Evolutionary conservation across 2,113 vertebrate genomes (phyloP).

Genomic region (Antennarius striatus): DNA sequence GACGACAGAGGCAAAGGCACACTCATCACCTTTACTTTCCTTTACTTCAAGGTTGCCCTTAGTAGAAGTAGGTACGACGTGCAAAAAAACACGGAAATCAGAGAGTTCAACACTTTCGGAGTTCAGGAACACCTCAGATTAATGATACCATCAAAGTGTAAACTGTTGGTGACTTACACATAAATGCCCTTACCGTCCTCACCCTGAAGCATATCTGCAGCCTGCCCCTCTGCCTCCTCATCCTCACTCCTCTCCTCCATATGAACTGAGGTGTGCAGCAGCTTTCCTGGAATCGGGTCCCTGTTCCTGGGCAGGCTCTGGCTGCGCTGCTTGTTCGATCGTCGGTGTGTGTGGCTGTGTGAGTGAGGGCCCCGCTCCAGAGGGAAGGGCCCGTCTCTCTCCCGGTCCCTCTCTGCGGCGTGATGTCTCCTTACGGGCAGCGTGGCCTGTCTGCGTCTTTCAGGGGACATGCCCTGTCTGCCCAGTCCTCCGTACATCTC

Average conservation of each 20-base stretch:
- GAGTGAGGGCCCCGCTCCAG: constrained; percentile 80
- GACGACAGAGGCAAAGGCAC: no score
- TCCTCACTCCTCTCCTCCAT: constrained; percentile 83
- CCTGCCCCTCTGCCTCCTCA: constrained; percentile 69
- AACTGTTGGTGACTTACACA: no score
- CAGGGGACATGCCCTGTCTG: constrained; percentile 80
- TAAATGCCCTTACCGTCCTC: constrained; percentile 71
- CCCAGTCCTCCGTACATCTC: constrained; percentile 66
- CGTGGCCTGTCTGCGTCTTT: constrained; percentile 84
- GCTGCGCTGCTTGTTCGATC: constrained; percentile 86
- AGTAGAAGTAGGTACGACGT: no score
- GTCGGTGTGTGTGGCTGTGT: constrained; percentile 67
- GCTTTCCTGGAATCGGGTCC: constrained; percentile 75
- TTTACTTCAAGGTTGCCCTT: no score
- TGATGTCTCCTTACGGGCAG: constrained; percentile 82
- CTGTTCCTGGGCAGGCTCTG: constrained; percentile 89
- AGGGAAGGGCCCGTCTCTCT: constrained; percentile 88
- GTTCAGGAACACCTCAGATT: no score
- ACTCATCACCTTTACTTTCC: no score
- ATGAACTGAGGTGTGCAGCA: constrained; percentile 69
- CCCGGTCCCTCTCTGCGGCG: constrained; percentile 80
- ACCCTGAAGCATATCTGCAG: constrained; percentile 61
- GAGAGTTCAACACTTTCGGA: no score
- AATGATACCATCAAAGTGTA: no score
- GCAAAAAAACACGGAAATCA: no score